phyloP scores from a whole-genome alignment of 2,113 vertebrate species.

The Amphilophus citrinellus region DNA sequence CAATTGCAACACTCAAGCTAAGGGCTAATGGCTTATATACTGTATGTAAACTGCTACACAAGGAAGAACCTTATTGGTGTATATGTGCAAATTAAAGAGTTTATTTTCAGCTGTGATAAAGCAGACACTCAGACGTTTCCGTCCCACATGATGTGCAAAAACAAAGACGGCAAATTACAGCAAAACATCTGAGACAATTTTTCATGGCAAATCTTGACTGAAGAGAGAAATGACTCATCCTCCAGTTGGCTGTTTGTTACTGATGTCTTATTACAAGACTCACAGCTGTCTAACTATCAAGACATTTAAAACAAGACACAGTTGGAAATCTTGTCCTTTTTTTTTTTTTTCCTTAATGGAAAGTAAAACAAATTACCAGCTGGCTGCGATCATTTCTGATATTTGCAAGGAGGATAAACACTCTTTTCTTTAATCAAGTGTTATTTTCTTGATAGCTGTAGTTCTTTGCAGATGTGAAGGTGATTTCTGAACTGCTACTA shows the following conservation, averaged over 20 bases:
- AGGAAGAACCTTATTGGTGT: background rate
- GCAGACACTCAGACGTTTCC: background rate
- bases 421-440: slow-evolving; percentile 25
- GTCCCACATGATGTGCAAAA: slow-evolving; percentile 8
- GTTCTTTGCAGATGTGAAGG: slow-evolving; percentile 24
- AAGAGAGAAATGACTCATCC: slow-evolving; percentile 26
- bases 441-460: slow-evolving; percentile 16
- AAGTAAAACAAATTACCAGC: slow-evolving; percentile 39
- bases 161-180: slow-evolving; percentile 34
- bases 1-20: slow-evolving; percentile 15
- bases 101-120: slow-evolving; percentile 9
- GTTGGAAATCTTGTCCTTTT: slow-evolving; percentile 1
- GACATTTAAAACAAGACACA: slow-evolving; percentile 24
- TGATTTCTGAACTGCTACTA: background rate
- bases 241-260: slow-evolving; percentile 32
- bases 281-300: slow-evolving; percentile 40
- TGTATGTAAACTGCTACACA: background rate
- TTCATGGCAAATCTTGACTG: slow-evolving; percentile 17
- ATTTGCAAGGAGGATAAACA: slow-evolving; percentile 14
- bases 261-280: slow-evolving; percentile 35
- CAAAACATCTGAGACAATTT: slow-evolving; percentile 15
- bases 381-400: slow-evolving; percentile 6
- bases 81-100: background rate
- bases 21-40: background rate
- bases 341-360: slow-evolving; percentile 19